Evolutionary conservation across 2,113 vertebrate genomes (phyloP).

Genomic region (Speoplatyrhinus poulsoni): DNA sequence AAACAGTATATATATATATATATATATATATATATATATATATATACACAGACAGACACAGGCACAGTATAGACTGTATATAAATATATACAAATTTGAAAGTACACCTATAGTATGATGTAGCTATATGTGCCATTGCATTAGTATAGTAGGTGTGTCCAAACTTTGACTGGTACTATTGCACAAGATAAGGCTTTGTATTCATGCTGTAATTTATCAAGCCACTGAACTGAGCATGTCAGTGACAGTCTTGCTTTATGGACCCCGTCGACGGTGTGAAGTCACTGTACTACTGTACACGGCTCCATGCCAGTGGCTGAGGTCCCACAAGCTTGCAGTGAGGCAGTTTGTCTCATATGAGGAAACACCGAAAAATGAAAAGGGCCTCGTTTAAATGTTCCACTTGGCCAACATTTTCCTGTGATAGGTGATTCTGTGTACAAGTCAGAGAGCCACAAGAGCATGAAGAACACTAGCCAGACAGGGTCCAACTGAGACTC

Average conservation of each 20-base stretch:
- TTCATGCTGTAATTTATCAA: not conserved
- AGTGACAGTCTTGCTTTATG: constrained; percentile 18
- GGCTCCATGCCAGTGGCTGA: constrained; percentile 31
- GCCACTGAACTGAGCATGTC: constrained; percentile 2
- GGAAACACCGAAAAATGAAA: constrained; percentile 34
- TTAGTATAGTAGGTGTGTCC: no score
- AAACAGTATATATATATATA: no score
- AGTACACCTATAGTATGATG: no score
- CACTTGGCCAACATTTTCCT: constrained; percentile 62
- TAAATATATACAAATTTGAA: not conserved
- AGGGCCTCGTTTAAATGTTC: constrained; percentile 66
- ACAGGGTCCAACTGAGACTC: constrained; percentile 27
- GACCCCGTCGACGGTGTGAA: constrained; percentile 12
- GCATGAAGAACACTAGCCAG: constrained; percentile 36
- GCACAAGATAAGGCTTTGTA: no score
- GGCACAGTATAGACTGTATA: no score
- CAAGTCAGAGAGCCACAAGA: constrained; percentile 34
- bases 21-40: no score
- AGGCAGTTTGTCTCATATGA: constrained; percentile 26
- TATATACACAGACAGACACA: no score
- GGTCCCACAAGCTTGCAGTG: constrained; percentile 31
- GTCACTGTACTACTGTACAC: constrained; percentile 21
- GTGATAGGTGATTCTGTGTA: constrained; percentile 43
- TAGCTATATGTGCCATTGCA: no score
- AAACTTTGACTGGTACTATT: no score